These are phyloP conservation scores for Petroica traversi DNA, from an alignment of 2,113 vertebrate species.

Conservation along the genomic window DNA sequence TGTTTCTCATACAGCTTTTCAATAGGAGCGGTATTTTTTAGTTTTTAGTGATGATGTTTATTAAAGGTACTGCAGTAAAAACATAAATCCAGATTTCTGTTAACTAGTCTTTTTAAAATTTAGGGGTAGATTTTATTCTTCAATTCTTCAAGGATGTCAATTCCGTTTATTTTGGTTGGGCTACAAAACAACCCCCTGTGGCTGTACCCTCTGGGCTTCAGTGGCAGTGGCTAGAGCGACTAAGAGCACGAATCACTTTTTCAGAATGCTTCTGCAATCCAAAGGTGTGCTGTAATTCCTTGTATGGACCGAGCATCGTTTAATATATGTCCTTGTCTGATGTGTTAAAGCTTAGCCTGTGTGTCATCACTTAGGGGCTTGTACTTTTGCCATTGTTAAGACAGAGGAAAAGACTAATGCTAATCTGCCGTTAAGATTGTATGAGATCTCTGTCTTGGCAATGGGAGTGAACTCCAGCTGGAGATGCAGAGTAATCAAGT, in stretches of 20 bases:
- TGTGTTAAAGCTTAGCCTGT: conserved; percentile 3
- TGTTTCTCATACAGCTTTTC: neutral
- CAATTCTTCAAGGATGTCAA: neutral
- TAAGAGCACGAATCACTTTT: neutral
- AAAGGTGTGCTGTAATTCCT: neutral
- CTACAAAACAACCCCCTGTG: neutral
- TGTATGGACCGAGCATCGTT: neutral
- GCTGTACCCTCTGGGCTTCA: neutral
- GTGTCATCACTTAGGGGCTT: neutral
- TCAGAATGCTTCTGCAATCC: neutral
- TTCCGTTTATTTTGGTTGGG: neutral
- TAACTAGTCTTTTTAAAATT: neutral
- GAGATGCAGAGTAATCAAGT: neutral
- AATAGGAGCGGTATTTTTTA: neutral
- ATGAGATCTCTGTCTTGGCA: conserved; percentile 13
- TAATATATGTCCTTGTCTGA: neutral
- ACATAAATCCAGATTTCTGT: neutral
- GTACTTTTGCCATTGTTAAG: conserved; percentile 20
- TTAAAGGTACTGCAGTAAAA: neutral
- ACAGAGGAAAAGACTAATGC: conserved; percentile 24
- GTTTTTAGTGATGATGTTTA: neutral
- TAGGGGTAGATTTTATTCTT: neutral
- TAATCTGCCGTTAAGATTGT: conserved; percentile 3
- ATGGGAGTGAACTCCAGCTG: neutral
- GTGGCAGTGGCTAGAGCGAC: neutral